These are phyloP conservation scores for Julus scandinavius DNA, from an alignment of 2,888 invertebrate genomes.

Conservation along the genomic window DNA sequence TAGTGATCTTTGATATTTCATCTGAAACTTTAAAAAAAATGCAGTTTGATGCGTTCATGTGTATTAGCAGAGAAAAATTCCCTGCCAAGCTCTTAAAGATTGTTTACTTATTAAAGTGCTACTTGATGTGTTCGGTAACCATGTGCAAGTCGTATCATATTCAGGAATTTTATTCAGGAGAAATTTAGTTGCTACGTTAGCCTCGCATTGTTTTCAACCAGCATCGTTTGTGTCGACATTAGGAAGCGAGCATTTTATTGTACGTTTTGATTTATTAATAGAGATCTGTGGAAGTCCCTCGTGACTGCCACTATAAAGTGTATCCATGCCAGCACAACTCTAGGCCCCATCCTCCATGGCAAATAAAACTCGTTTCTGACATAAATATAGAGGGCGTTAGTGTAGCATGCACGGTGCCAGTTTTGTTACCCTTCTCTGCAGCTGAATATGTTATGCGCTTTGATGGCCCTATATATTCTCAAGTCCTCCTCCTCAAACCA, in stretches of 20 bases:
- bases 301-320: constrained; percentile 45
- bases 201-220: background rate
- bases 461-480: constrained; percentile 20
- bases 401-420: background rate
- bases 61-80: background rate
- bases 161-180: constrained; percentile 1
- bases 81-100: background rate
- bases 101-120: background rate
- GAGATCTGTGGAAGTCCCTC: constrained; percentile 45
- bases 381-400: constrained; percentile 24
- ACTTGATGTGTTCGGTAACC: background rate
- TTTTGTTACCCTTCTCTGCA: background rate
- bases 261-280: constrained; percentile 46
- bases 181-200: background rate
- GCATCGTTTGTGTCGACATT: background rate
- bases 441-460: constrained; percentile 30
- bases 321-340: constrained; percentile 23
- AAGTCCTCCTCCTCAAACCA: background rate
- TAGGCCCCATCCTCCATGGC: background rate
- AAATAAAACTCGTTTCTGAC: constrained; percentile 9
- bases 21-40: too few species aligned
- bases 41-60: too few species aligned
- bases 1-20: too few species aligned
- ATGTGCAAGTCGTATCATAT: background rate
- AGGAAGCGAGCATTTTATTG: constrained; percentile 40